Evolutionary conservation across 2,888 invertebrate genomes (phyloP).

Genomic region (Caenorhabditis sulstoni): DNA sequence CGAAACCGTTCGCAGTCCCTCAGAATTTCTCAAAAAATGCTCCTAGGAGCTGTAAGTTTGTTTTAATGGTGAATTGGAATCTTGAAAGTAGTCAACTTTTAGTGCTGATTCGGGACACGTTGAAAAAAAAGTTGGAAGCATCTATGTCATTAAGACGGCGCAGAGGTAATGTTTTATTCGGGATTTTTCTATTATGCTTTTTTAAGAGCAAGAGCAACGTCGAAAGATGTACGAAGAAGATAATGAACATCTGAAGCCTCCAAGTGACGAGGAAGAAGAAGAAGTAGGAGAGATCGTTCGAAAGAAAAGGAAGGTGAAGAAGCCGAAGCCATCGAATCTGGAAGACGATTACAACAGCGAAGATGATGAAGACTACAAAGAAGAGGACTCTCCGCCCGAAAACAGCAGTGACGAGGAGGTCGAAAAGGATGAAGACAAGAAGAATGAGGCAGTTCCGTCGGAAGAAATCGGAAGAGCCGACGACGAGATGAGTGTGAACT

Average conservation of each 20-base stretch:
- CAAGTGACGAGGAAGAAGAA: conserved; percentile 52
- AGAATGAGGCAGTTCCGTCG: neutral
- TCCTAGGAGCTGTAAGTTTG: conserved; percentile 49
- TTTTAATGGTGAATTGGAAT: conserved; percentile 10
- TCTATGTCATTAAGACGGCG: conserved; percentile 44
- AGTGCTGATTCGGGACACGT: conserved; percentile 21
- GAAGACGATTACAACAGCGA: conserved; percentile 41
- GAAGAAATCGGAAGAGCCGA: conserved; percentile 11
- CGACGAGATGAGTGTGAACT: conserved; percentile 55
- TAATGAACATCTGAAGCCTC: conserved; percentile 55
- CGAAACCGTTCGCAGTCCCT: conserved; percentile 30
- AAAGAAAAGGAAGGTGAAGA: conserved; percentile 40
- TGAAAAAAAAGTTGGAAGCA: conserved; percentile 52
- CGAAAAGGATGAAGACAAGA: neutral
- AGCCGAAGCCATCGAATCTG: conserved; percentile 7
- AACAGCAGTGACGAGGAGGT: conserved; percentile 25
- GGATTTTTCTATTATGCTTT: neutral
- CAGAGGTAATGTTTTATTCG: conserved; percentile 11
- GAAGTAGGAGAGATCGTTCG: neutral
- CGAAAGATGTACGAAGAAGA: conserved; percentile 57
- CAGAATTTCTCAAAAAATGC: conserved; percentile 26
- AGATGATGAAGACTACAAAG: conserved; percentile 52
- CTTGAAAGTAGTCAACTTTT: neutral
- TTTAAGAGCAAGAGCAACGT: conserved; percentile 51
- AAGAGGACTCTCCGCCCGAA: conserved; percentile 6